phyloP scores from a whole-genome alignment of 2,888 invertebrate genomes.

The Cenopis cana region DNA sequence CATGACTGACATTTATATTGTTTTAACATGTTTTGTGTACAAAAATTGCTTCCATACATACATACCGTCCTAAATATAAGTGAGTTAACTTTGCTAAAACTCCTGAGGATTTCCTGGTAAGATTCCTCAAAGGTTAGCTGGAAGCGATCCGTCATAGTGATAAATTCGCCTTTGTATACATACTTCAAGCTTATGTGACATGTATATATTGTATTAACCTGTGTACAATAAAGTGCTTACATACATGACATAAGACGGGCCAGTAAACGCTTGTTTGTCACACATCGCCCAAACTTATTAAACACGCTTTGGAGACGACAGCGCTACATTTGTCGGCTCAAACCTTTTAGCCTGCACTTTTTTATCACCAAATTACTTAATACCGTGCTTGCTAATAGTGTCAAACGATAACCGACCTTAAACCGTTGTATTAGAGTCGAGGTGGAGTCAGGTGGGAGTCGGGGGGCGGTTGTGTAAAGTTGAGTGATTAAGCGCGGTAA shows the following conservation, averaged over 20 bases:
- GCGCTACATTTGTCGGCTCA: slow-evolving; percentile 36
- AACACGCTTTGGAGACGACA: slow-evolving; percentile 34
- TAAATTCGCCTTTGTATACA: too few relatives aligned
- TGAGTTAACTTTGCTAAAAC: too few relatives aligned
- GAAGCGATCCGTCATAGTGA: too few relatives aligned
- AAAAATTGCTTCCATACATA: too few relatives aligned
- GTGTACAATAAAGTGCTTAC: too few relatives aligned
- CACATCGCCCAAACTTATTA: slow-evolving; percentile 4
- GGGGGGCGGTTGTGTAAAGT: neutral
- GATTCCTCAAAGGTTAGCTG: too few relatives aligned
- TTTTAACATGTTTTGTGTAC: too few relatives aligned
- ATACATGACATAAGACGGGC: neutral
- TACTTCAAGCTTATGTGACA: too few relatives aligned
- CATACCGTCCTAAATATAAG: too few relatives aligned
- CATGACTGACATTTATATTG: too few relatives aligned
- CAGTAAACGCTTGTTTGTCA: neutral
- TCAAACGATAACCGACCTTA: neutral
- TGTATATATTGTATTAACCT: too few relatives aligned
- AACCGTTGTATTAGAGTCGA: neutral
- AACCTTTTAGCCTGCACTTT: slow-evolving; percentile 39
- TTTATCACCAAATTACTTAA: slow-evolving; percentile 1
- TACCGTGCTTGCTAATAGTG: neutral
- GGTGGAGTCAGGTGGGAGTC: neutral
- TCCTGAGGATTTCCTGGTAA: too few relatives aligned
- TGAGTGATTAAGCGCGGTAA: slow-evolving; percentile 53